These are phyloP conservation scores for Carduelis carduelis DNA, from an alignment of 2,797 vertebrate genomes.

Conservation along the genomic window DNA sequence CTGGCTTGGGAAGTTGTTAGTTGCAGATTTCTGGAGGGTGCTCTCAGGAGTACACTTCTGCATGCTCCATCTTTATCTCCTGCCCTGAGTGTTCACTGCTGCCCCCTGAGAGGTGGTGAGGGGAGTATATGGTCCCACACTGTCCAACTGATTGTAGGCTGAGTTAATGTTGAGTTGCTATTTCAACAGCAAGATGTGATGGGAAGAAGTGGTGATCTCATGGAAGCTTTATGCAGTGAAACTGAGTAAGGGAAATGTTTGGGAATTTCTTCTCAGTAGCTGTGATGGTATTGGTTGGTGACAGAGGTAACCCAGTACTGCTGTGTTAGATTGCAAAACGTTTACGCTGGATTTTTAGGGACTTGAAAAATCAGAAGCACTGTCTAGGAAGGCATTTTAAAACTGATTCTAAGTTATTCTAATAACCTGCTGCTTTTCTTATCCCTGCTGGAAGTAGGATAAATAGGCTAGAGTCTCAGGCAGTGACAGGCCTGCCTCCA, in stretches of 20 bases:
- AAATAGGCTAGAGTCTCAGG: not conserved
- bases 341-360: not conserved
- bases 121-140: not conserved
- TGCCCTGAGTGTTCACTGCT: rapidly evolving
- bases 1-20: not conserved
- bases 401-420: not conserved
- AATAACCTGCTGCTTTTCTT: not conserved
- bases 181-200: not conserved
- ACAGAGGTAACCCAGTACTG: not conserved
- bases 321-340: not conserved
- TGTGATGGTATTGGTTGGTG: not conserved
- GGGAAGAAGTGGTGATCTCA: not conserved
- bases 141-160: not conserved
- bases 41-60: not conserved
- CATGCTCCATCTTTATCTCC: not conserved
- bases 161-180: not conserved
- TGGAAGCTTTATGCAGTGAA: not conserved
- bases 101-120: not conserved
- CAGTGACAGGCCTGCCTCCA: not conserved
- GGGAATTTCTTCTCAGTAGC: not conserved
- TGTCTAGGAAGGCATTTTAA: not conserved
- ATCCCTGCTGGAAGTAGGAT: not conserved
- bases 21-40: not conserved
- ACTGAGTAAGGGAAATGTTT: not conserved
- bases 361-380: not conserved